These are phyloP conservation scores for Colletes gigas DNA, from an alignment of 1,140 invertebrate species.

Conservation along the genomic window DNA sequence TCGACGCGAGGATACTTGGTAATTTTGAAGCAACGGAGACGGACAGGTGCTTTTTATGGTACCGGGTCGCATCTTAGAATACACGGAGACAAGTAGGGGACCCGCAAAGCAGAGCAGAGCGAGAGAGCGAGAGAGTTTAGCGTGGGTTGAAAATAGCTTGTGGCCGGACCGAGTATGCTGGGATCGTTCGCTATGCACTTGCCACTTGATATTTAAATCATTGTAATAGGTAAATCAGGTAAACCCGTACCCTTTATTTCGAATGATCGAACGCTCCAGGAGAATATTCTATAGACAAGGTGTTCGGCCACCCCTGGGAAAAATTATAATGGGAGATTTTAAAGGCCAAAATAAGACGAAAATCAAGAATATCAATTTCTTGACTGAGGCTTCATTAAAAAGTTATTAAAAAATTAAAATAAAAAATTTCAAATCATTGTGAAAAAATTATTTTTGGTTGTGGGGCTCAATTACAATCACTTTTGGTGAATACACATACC, in stretches of 20 bases:
- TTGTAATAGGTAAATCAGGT: constrained; percentile 59
- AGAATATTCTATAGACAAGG: too few species aligned
- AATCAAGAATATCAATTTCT: too few species aligned
- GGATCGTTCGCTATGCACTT: constrained; percentile 71
- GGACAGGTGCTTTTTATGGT: constrained; percentile 51
- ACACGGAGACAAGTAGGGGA: constrained; percentile 34
- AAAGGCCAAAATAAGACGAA: too few species aligned
- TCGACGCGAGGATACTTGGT: constrained; percentile 19
- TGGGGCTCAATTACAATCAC: too few species aligned
- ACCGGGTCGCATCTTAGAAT: constrained; percentile 55
- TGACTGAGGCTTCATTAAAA: too few species aligned
- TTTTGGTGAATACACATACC: too few species aligned
- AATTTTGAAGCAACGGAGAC: neutral
- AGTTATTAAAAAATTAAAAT: too few species aligned
- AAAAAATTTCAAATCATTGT: too few species aligned
- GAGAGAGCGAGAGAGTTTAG: constrained; percentile 53
- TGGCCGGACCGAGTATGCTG: constrained; percentile 70
- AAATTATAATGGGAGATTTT: too few species aligned
- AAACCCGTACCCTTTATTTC: neutral
- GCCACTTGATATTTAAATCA: constrained; percentile 75
- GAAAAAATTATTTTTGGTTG: too few species aligned
- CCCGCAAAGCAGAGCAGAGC: constrained; percentile 6
- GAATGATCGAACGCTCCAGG: too few species aligned
- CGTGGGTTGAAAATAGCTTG: constrained; percentile 72
- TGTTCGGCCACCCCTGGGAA: too few species aligned